Base-by-base conservation (phyloP, 1,140 invertebrate genomes). In the Trissolcus basalis region DNA sequence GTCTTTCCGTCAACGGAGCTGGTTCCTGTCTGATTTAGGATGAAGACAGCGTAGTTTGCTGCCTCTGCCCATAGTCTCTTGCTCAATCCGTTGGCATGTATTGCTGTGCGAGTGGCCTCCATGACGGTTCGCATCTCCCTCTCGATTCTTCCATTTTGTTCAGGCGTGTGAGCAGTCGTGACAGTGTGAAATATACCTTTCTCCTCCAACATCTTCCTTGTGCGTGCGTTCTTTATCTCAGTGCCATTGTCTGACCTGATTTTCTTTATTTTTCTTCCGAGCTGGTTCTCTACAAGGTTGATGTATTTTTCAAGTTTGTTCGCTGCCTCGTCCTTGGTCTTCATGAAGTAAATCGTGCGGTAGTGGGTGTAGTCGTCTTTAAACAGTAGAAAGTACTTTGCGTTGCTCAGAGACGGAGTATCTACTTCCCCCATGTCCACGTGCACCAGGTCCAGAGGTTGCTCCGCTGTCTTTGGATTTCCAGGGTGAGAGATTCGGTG, bases 291-390 rank as follows among this genome's bases (percentile, higher is more conserved):
- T 4, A 82, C 51, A 8, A 69, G 48, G 13, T 49, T 54, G 13
- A 79, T 45, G 55, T 67, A 80, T 15, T 64, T 53, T 58, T 82
- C 81, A 16, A 85, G 36, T 56, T 49, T 45, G 33, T 72, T 49
- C 12, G 63, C 50, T 12, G 74, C 79, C 70, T 87, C 80, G 48
- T 53, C 35, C 53, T 88, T 88, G 3, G 68, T n/a, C 64, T 81
- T 81, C 9, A 88, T 11, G 53, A 87, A 86, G 58, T 81, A 82
- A 10, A 85, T 77, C 12, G 10, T 47, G 10, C 73, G 33, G 35
- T 69, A 84, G 15, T 55, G 50, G 3, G 43, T 19, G 36, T 27
- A 55, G 39, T 67, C 63, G 39, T 67, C 51, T 45, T 64, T 64
- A 3, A 67, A 41, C 0, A 67, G 27, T 6, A 67, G 33, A 36